phyloP scores from a whole-genome alignment of 2,888 invertebrate species.

The Timandra comae region DNA sequence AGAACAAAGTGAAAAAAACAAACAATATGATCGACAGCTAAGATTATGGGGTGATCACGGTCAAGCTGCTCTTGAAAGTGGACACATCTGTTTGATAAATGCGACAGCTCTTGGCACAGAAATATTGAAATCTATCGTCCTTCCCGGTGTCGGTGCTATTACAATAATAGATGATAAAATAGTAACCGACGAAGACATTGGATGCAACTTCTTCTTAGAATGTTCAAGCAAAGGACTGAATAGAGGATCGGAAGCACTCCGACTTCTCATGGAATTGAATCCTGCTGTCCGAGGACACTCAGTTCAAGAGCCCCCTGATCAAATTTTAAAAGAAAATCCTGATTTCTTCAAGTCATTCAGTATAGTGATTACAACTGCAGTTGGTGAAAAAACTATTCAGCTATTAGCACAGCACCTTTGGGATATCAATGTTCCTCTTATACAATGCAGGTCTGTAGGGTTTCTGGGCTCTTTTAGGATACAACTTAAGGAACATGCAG shows the following conservation, averaged over 20 bases:
- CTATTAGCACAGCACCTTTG: slow-evolving; percentile 87
- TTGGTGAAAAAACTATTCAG: slow-evolving; percentile 86
- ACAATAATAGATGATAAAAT: slow-evolving; percentile 93
- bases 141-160: slow-evolving; percentile 95
- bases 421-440: slow-evolving; percentile 89
- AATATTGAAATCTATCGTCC: slow-evolving; percentile 93
- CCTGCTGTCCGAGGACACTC: slow-evolving; percentile 94
- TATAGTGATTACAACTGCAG: slow-evolving; percentile 88
- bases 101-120: slow-evolving; percentile 96
- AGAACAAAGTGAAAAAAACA: slow-evolving; percentile 83
- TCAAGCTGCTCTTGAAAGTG: slow-evolving; percentile 90
- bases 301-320: slow-evolving; percentile 92
- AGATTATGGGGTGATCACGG: slow-evolving; percentile 99
- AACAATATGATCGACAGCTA: slow-evolving; percentile 89
- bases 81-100: slow-evolving; percentile 95
- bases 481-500: slow-evolving; percentile 88
- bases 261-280: slow-evolving; percentile 91
- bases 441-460: slow-evolving; percentile 92
- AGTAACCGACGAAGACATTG: slow-evolving; percentile 93
- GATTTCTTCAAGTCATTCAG: slow-evolving; percentile 92
- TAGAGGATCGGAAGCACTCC: slow-evolving; percentile 89
- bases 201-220: slow-evolving; percentile 96
- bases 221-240: slow-evolving; percentile 87
- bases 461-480: slow-evolving; percentile 93
- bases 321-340: slow-evolving; percentile 89